Percentiles rank a stretch among this genome's conserved stretches.
phyloP scores from a whole-genome alignment of 2,797 vertebrate species.

The Enteromius fasciolatus region DNA sequence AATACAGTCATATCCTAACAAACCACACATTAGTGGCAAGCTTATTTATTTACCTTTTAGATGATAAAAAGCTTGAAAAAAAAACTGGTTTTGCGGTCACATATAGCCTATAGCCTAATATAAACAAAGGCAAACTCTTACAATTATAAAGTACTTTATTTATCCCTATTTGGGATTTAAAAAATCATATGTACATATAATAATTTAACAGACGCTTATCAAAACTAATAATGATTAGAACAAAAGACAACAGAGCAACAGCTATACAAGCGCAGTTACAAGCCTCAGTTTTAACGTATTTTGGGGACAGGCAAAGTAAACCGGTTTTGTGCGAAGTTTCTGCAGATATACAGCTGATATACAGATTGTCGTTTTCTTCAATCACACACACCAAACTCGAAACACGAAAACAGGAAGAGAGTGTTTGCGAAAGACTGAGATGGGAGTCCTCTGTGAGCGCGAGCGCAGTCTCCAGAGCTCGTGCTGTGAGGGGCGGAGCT shows the following conservation, averaged over 20 bases:
- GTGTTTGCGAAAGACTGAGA: conserved; percentile 67
- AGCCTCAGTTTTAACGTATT: not conserved
- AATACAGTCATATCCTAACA: not conserved
- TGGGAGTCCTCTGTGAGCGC: conserved; percentile 61
- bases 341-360: not conserved
- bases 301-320: not conserved
- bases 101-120: not conserved
- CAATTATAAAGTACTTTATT: not conserved
- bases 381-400: not conserved
- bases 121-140: not conserved
- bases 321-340: not conserved
- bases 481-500: conserved; percentile 34
- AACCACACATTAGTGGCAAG: not conserved
- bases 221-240: not conserved
- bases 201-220: not conserved
- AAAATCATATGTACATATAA: not conserved
- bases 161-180: not conserved
- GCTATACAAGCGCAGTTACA: too few relatives aligned
- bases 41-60: not conserved
- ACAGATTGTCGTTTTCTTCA: not conserved
- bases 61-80: not conserved
- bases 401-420: conserved; percentile 80
- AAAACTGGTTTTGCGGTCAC: not conserved
- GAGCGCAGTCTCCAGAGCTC: not conserved
- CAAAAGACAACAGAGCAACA: not conserved